A percentile compares a stretch with the other conserved stretches of the same genome.
phyloP scores from a whole-genome alignment of 2,888 invertebrate genomes.

The Aspidiotus destructor region DNA sequence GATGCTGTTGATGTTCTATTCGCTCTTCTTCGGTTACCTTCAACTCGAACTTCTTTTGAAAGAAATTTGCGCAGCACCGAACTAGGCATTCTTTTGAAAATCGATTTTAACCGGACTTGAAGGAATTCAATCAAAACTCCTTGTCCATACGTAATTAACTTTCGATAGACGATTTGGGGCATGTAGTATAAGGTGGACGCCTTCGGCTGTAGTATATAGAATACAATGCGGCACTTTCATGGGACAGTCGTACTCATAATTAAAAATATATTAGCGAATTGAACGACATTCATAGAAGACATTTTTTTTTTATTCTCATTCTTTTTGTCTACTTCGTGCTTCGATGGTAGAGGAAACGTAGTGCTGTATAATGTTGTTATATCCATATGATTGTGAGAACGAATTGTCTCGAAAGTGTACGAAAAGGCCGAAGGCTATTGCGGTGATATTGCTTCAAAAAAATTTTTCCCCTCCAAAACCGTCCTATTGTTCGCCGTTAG shows the following conservation, averaged over 20 bases:
- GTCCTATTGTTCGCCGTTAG: conserved; percentile 20
- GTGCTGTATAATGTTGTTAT: background rate
- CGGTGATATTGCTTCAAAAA: conserved; percentile 23
- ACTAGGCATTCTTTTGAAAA: no score
- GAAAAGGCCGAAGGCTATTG: conserved; percentile 20
- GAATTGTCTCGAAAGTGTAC: conserved; percentile 13
- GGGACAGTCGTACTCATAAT: background rate
- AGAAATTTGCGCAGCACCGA: no score
- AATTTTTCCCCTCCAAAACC: conserved; percentile 18
- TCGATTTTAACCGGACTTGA: no score
- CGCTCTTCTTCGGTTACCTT: no score
- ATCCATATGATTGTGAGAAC: conserved; percentile 25
- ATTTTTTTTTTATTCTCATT: background rate
- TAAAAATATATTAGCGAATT: conserved; percentile 22
- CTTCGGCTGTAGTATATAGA: background rate
- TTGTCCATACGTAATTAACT: no score
- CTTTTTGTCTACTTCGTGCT: background rate
- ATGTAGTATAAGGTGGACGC: no score
- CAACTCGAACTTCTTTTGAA: no score
- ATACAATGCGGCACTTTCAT: conserved; percentile 1
- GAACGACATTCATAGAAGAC: conserved; percentile 17
- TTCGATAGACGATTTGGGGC: no score
- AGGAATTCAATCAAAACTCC: no score
- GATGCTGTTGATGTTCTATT: no score
- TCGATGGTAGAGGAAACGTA: background rate